phyloP scores from a whole-genome alignment of 2,113 vertebrate genomes.

The Neolamprologus modestus region DNA sequence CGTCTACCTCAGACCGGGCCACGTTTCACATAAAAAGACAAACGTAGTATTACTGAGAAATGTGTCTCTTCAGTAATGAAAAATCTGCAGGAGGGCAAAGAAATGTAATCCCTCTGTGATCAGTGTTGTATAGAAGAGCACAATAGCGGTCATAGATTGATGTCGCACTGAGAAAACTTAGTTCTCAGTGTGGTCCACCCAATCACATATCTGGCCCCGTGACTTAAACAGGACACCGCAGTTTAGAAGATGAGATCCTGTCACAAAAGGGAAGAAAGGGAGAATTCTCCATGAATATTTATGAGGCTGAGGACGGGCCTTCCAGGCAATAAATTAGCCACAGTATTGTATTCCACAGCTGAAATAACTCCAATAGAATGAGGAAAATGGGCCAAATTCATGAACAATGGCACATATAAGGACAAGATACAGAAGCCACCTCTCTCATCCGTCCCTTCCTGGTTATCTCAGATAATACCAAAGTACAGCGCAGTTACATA shows the following conservation, averaged over 20 bases:
- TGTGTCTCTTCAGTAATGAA: neutral
- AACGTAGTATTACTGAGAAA: neutral
- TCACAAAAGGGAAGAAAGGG: neutral
- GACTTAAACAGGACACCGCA: neutral
- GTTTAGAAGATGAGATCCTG: neutral
- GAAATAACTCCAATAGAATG: neutral
- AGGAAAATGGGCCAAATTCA: neutral
- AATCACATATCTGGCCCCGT: neutral
- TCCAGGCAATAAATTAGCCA: neutral
- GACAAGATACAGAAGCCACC: neutral
- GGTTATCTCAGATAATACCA: neutral
- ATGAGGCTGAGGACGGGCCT: neutral
- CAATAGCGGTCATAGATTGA: neutral
- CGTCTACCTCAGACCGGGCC: neutral
- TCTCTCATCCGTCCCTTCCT: neutral
- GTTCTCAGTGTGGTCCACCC: neutral
- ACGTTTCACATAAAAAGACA: neutral
- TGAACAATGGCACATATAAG: neutral
- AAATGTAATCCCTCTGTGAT: neutral
- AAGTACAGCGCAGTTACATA: no score
- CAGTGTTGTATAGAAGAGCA: neutral
- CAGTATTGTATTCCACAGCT: neutral
- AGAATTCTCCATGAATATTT: neutral
- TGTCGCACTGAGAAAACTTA: neutral
- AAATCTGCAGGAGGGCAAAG: neutral